These are phyloP conservation scores for Apoderus coryli DNA, from an alignment of 2,888 invertebrate genomes.

Conservation along the genomic window DNA sequence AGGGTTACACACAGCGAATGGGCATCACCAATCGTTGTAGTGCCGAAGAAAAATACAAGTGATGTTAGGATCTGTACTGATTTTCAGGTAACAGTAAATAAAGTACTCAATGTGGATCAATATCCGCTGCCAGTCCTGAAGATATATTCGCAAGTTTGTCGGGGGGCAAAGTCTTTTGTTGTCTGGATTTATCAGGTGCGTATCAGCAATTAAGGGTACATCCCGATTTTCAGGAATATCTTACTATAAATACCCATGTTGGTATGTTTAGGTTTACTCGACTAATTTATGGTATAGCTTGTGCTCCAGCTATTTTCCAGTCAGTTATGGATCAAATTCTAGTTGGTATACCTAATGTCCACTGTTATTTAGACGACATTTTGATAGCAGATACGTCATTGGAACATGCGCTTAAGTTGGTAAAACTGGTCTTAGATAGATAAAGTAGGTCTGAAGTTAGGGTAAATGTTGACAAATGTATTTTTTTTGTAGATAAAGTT, in stretches of 20 bases:
- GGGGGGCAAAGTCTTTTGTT: slow-evolving; percentile 16
- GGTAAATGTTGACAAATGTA: slow-evolving; percentile 19
- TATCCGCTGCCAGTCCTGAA: slow-evolving; percentile 6
- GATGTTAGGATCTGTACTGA: slow-evolving; percentile 12
- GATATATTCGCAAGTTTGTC: slow-evolving; percentile 20
- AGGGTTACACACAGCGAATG: background rate
- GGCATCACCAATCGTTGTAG: slow-evolving; percentile 10
- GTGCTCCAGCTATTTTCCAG: slow-evolving; percentile 21
- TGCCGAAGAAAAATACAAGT: slow-evolving; percentile 1
- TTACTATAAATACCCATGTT: slow-evolving; percentile 22
- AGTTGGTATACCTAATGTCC: slow-evolving; percentile 9
- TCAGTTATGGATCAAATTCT: slow-evolving; percentile 15
- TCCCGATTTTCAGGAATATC: slow-evolving; percentile 16
- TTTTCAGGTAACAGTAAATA: slow-evolving; percentile 10
- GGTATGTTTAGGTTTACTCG: slow-evolving; percentile 20
- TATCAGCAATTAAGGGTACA: slow-evolving; percentile 21
- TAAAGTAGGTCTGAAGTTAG: slow-evolving; percentile 16
- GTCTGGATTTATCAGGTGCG: slow-evolving; percentile 21
- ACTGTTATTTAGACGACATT: slow-evolving; percentile 20
- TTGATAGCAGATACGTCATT: too few species aligned
- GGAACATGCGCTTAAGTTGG: slow-evolving; percentile 18
- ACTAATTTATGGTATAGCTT: slow-evolving; percentile 20
- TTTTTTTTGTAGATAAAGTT: slow-evolving; percentile 15
- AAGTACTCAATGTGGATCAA: slow-evolving; percentile 8
- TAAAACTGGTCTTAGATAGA: slow-evolving; percentile 12